Evolutionary conservation across 2,113 vertebrate genomes (phyloP).

Genomic region (Aspiorhynchus laticeps): DNA sequence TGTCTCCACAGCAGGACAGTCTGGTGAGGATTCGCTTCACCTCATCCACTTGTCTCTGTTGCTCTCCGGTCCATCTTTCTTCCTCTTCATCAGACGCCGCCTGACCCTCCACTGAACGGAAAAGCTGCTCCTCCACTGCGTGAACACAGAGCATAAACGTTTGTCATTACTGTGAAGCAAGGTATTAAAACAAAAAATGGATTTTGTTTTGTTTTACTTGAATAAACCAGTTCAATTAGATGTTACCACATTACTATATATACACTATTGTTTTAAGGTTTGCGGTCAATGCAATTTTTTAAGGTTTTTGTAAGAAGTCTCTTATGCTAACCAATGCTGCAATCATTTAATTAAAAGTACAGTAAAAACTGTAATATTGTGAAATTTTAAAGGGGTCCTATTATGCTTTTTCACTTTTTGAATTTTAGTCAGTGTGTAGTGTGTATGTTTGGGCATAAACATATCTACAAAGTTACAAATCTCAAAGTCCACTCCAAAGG

Average conservation of each 20-base stretch:
- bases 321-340: neutral
- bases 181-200: neutral
- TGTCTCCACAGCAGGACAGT: slow-evolving; percentile 78
- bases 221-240: neutral
- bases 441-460: too few relatives aligned
- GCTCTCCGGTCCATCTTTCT: slow-evolving; percentile 76
- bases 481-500: too few relatives aligned
- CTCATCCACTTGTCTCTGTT: slow-evolving; percentile 68
- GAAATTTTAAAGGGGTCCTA: too few relatives aligned
- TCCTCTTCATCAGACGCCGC: slow-evolving; percentile 91
- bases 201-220: neutral
- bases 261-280: neutral
- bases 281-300: neutral
- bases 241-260: neutral
- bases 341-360: neutral
- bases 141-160: slow-evolving; percentile 1
- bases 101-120: slow-evolving; percentile 90
- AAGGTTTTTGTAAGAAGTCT: neutral
- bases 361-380: neutral
- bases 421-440: too few relatives aligned
- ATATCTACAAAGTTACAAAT: too few relatives aligned
- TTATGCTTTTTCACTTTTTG: too few relatives aligned
- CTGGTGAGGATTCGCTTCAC: slow-evolving; percentile 70
- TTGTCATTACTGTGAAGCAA: neutral
- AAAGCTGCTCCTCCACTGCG: slow-evolving; percentile 86